These are phyloP conservation scores for Adelosebastes latens DNA, from an alignment of 2,797 vertebrate genomes.

Conservation along the genomic window DNA sequence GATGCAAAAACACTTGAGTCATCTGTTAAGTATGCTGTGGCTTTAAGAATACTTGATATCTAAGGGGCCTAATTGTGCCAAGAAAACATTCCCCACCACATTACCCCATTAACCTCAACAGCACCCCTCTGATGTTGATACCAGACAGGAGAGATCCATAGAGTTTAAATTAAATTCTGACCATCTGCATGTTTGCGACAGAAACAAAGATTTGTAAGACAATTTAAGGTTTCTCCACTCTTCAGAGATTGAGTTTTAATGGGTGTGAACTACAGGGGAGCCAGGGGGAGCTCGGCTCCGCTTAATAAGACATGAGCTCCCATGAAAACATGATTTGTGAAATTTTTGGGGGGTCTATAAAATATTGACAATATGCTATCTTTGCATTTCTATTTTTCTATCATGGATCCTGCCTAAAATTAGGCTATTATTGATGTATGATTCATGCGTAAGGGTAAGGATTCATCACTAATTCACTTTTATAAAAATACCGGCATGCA, in stretches of 20 bases:
- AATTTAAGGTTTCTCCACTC: not conserved
- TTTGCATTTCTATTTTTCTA: not conserved
- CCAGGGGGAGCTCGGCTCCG: not conserved
- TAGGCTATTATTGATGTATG: not conserved
- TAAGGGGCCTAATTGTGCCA: conserved; percentile 7
- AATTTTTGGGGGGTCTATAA: not conserved
- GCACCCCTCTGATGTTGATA: not conserved
- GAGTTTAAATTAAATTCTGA: not conserved
- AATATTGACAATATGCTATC: not conserved
- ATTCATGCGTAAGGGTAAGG: not conserved
- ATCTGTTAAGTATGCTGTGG: not conserved
- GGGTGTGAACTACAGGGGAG: not conserved
- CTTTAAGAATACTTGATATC: not conserved
- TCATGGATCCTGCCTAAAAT: not conserved
- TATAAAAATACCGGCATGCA: not conserved
- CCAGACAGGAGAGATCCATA: not conserved
- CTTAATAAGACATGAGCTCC: not conserved
- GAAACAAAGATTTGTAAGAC: not conserved
- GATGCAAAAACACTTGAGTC: not conserved
- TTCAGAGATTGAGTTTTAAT: conserved; percentile 23
- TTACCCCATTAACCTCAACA: not conserved
- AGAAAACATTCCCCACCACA: not conserved
- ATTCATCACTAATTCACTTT: not conserved
- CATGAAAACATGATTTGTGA: not conserved
- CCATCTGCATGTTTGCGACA: conserved; percentile 11